Evolutionary conservation across 1,140 invertebrate species (phyloP).

Genomic region (Ephestia elutella): DNA sequence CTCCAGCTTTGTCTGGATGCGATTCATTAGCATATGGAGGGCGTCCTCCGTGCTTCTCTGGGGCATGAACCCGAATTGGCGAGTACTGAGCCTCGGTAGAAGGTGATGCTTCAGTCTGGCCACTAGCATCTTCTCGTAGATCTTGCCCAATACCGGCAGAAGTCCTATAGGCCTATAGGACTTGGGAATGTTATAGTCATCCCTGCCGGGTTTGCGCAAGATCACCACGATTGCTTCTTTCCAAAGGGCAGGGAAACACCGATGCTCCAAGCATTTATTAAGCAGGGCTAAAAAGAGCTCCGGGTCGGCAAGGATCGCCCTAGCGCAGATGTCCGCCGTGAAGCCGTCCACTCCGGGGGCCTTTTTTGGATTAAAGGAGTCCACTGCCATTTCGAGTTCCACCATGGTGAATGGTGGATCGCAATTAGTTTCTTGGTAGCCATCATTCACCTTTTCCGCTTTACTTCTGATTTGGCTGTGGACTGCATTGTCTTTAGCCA

Average conservation of each 20-base stretch:
- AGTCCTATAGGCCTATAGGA: too few relatives aligned
- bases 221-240: conserved; percentile 14
- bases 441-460: too few relatives aligned
- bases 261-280: background rate
- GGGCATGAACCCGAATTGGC: conserved; percentile 10
- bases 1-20: background rate
- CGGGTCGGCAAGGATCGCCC: background rate
- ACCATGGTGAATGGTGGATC: conserved; percentile 7
- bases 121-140: conserved; percentile 14
- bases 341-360: conserved; percentile 10
- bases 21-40: conserved; percentile 8
- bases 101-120: background rate
- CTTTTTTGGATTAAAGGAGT: conserved; percentile 9
- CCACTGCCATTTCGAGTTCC: too few relatives aligned
- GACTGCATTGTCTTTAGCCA: too few relatives aligned
- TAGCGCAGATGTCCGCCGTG: conserved; percentile 3
- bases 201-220: too few relatives aligned
- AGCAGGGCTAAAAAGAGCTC: too few relatives aligned
- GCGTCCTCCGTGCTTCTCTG: too few relatives aligned
- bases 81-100: background rate
- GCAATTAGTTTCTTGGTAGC: too few relatives aligned
- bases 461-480: too few relatives aligned
- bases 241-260: conserved; percentile 10
- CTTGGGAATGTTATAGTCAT: too few relatives aligned
- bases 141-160: too few relatives aligned